Evolutionary conservation across 1,140 invertebrate species (phyloP), one percentile per base, ranked within the genome.

Genomic region (Lasaia peninsularis): DNA sequence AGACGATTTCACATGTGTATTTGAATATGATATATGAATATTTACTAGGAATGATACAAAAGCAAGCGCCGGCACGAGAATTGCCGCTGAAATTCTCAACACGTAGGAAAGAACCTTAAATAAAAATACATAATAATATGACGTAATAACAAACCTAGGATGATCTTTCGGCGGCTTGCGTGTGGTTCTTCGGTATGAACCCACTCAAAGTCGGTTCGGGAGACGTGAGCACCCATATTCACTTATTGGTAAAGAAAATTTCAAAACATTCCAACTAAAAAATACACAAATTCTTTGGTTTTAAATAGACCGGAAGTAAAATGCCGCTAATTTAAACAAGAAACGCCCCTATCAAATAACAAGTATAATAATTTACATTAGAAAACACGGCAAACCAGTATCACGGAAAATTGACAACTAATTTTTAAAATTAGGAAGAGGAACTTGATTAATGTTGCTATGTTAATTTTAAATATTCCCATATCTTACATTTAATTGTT

Each of bases 151-250:
- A 91, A 92, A 98, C 96, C 94, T 80, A 99, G 90, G 79, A 99
- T 99, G 75, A 96, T 92, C 91, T 98, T 98, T 58, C 98, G 91
- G 54, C 98, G 92, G 60, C 94, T 94, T 0, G 98, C 98, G 89
- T 99, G 98, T n/a, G 98, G 98, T 86, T 99, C 98, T 83, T 99
- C 98, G 0, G 96, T 97, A 71, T 98, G 98, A 14, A 93, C 92
- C 98, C 98, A 99, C 80, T 99, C 98, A 79, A 99, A 99, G 91
- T 88, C 85, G 21, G 70, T 76, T 68, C 85, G 79, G 32, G 85
- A 86, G 48, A 88, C 85, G 65, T 75, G 72, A 18, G 81, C 81
- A 71, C 85, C 85, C 85, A 88, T 88, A 65, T 60, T 73, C 24
- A 58, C 33, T 5, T 44, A 31, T 20, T 44, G 2, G 48, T 18